Evolutionary conservation across 2,113 vertebrate genomes (phyloP).

Genomic region (Apaloderma vittatum): DNA sequence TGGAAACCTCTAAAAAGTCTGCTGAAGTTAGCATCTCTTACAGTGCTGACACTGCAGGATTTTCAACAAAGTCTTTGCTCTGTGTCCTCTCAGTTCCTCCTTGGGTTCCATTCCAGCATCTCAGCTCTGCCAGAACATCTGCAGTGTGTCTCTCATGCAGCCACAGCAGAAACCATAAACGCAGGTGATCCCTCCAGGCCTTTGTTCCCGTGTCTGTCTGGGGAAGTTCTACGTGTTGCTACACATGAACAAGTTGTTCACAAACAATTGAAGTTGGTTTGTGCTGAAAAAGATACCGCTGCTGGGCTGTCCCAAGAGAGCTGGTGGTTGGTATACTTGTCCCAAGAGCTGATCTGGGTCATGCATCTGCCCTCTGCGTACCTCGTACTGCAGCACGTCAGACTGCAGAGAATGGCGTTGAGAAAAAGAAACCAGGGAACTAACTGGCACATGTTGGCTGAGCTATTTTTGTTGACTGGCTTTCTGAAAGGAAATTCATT

Average conservation of each 20-base stretch:
- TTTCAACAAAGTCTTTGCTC: background rate
- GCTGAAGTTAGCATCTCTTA: background rate
- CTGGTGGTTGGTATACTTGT: background rate
- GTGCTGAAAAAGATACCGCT: background rate
- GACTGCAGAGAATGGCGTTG: background rate
- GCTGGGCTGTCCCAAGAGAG: background rate
- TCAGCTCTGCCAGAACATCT: background rate
- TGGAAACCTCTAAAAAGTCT: background rate
- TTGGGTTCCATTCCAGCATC: background rate
- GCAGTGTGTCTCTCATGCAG: background rate
- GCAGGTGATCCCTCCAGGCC: background rate
- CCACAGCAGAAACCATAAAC: background rate
- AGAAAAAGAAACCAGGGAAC: background rate
- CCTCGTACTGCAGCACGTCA: background rate
- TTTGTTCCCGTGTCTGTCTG: background rate
- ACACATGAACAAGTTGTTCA: background rate
- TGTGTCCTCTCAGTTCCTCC: background rate
- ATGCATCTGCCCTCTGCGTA: rapidly evolving
- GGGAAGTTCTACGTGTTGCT: background rate
- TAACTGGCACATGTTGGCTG: background rate
- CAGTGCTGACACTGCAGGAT: background rate
- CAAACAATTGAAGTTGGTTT: background rate
- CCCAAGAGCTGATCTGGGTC: background rate
- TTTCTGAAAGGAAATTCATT: background rate
- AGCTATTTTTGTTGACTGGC: background rate